A percentile compares a stretch with the other conserved stretches of the same genome.
Evolutionary conservation across 2,113 vertebrate species (phyloP).

Genomic region (Haplochromis vanheusdeni): DNA sequence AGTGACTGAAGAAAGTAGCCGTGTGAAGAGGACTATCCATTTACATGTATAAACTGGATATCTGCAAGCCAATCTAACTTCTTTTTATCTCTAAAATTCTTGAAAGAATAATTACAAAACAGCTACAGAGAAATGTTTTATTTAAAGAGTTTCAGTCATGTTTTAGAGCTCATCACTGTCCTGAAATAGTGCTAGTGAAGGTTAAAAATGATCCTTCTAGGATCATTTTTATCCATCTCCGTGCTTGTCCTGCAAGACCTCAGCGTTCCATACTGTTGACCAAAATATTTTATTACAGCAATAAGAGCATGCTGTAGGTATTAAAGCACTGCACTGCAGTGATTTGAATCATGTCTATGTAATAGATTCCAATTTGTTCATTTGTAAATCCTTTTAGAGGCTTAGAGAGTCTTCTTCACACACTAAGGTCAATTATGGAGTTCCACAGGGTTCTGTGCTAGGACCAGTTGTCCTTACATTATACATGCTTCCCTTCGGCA

Average conservation of each 20-base stretch:
- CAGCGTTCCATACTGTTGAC: background rate
- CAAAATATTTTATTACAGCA: background rate
- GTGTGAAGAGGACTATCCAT: background rate
- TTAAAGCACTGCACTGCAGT: background rate
- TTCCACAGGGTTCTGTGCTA: background rate
- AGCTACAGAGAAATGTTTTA: background rate
- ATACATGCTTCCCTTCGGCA: background rate
- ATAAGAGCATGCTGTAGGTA: background rate
- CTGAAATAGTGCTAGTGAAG: background rate
- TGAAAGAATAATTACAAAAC: background rate
- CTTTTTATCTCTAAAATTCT: background rate
- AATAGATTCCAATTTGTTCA: background rate
- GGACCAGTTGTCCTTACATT: background rate
- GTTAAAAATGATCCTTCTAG: background rate
- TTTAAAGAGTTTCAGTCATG: background rate
- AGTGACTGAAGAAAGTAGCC: background rate
- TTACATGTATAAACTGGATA: background rate
- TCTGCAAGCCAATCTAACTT: background rate
- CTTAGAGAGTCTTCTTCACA: background rate
- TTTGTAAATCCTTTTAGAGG: background rate
- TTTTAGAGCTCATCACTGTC: background rate
- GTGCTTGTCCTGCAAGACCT: background rate
- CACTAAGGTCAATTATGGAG: background rate
- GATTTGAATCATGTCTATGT: background rate
- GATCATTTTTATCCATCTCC: background rate